Evolutionary conservation across 1,140 invertebrate species (phyloP).

Genomic region (Proctacanthus coquilletti): DNA sequence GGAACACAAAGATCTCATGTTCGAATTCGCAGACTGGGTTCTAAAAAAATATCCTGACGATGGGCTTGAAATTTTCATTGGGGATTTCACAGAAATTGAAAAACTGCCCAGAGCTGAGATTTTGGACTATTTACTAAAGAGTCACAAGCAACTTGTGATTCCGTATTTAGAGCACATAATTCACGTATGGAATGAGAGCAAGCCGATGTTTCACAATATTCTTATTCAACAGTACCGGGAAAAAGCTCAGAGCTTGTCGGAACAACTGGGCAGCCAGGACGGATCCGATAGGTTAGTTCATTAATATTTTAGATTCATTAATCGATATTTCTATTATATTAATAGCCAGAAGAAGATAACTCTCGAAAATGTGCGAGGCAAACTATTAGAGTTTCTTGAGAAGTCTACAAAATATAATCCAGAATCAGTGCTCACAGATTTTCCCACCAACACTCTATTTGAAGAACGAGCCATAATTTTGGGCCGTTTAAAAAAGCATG

Average conservation of each 20-base stretch:
- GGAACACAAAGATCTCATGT: constrained; percentile 79
- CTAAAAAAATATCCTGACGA: constrained; percentile 72
- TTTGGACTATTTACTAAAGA: constrained; percentile 71
- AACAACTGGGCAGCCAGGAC: too few relatives aligned
- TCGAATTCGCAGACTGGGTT: constrained; percentile 92
- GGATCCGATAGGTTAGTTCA: too few relatives aligned
- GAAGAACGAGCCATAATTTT: constrained; percentile 88
- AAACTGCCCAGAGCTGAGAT: constrained; percentile 74
- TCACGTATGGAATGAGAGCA: constrained; percentile 72
- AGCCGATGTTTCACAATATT: constrained; percentile 77
- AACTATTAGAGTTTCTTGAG: constrained; percentile 71
- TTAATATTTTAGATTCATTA: too few relatives aligned
- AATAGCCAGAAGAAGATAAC: too few relatives aligned
- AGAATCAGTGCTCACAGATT: constrained; percentile 74
- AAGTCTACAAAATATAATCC: constrained; percentile 70
- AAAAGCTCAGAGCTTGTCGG: constrained; percentile 28
- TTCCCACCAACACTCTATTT: constrained; percentile 71
- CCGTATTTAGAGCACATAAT: constrained; percentile 93
- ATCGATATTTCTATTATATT: too few relatives aligned
- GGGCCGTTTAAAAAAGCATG: constrained; percentile 76
- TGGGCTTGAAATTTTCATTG: constrained; percentile 88
- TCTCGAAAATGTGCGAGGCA: constrained; percentile 32
- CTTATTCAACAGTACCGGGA: constrained; percentile 74
- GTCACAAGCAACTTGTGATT: constrained; percentile 66
- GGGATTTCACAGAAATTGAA: constrained; percentile 79